Base-by-base conservation (phyloP, 2,797 vertebrate genomes). In the Malacoctenus gilli region DNA sequence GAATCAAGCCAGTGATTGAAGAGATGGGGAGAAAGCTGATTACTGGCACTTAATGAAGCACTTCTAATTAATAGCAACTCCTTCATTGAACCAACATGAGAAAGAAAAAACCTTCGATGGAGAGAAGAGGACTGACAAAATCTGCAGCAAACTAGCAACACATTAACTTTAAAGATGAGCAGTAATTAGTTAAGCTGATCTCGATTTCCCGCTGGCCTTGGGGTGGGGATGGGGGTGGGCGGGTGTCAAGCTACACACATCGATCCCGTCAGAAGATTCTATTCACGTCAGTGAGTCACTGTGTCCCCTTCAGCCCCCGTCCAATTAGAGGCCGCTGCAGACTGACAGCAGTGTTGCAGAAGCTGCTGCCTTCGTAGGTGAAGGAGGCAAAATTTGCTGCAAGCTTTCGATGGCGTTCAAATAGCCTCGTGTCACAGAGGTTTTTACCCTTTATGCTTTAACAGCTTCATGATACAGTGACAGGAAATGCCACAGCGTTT, bases 181-280 rank as follows among this genome's bases (percentile, higher is more conserved):
- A 53, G 72, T 79, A 80, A 85, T 86, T 87, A 87, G 69, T 75
- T 72, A 28, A 47, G 62, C 59, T 80, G 59, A 71, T 72, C 61
- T 50, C 16, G 58, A 58, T 58, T n/a, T 75, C 61, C 72, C 67
- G 3, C 32, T 42, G 61, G 75, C 67, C 54, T 58, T 4, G n/a
- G 51, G 3, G 12, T 31, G 54, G 36, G n/a, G n/a, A n/a, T n/a
- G n/a, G n/a, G n/a, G n/a, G n/a, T n/a, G n/a, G n/a, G n/a, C n/a
- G n/a, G n/a, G n/a, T n/a, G n/a, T n/a, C 42, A 44, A 23, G 63
- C 22, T 12, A 1, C 50, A 59, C 59, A 72, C 83, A 70, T 78
- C 40, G 79, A 82, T 82, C 66, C 61, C 73, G 79, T 78, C 68
- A 64, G 54, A 65, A 65, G 75, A 80, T 18, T 44, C 59, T 61